Evolutionary conservation across 35 echinoderm and acorn worm genomes (phyloP).

Genomic region (Acanthaster planci): DNA sequence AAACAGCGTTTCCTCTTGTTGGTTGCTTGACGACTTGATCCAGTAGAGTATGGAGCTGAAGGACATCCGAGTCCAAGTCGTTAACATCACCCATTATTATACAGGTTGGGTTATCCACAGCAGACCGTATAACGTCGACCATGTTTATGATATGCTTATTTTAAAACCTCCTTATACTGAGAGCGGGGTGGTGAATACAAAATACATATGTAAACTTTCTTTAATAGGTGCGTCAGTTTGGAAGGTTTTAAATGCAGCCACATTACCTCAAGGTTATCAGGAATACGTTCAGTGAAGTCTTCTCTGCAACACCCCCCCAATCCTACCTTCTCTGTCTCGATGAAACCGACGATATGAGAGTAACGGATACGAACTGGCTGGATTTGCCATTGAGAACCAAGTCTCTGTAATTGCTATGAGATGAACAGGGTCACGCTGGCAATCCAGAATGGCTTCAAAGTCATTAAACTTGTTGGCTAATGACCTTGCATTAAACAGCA

Average conservation of each 20-base stretch:
- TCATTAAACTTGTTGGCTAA: too few species aligned
- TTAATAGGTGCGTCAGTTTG: too few species aligned
- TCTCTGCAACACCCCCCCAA: too few species aligned
- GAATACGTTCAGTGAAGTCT: too few species aligned
- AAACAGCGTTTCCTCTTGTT: neutral
- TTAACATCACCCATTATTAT: constrained; percentile 43
- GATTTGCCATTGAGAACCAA: too few species aligned
- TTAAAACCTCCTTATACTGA: neutral
- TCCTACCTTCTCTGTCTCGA: too few species aligned
- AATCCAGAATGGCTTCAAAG: too few species aligned
- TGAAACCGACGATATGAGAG: too few species aligned
- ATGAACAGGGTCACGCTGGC: too few species aligned
- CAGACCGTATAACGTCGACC: neutral
- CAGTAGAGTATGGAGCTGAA: constrained; percentile 18
- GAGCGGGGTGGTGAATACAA: neutral
- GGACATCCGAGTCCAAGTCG: neutral
- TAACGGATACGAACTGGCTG: too few species aligned
- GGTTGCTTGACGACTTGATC: constrained; percentile 8
- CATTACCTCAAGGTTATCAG: neutral
- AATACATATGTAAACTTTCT: neutral
- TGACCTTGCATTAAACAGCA: too few species aligned
- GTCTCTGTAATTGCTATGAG: too few species aligned
- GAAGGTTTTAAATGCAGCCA: neutral
- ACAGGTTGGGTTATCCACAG: neutral
- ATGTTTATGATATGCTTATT: neutral